Base-by-base conservation (phyloP, 2,888 invertebrate species). In the Nomada goodeniana region DNA sequence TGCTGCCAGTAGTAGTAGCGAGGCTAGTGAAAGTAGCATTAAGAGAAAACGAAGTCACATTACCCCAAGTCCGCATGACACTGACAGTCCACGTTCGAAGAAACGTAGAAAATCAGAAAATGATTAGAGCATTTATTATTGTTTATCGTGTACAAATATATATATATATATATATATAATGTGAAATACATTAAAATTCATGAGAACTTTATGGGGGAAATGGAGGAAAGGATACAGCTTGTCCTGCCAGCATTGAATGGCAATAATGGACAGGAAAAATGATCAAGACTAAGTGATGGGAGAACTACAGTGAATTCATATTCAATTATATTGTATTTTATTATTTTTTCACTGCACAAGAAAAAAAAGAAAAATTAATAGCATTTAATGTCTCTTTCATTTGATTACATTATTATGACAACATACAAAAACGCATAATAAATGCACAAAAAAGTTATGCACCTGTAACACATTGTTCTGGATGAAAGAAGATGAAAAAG, bases 41-140 rank as follows among this genome's bases (percentile, higher is more conserved):
- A 93, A 93, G 76, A 89, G 92, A 72, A 93, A 93, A 89, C 88
- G 93, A 78, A 92, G 92, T 86, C 92, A 92, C 64, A 90, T 93
- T 50, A 92, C 92, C 60, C 92, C 92, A 9, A 93, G 91, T 86
- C 92, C 92, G 18, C 92, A 91, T 57, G 93, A 93, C 71, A 91
- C 89, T 5, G 93, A 93, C 4, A 93, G 88, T 84, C 88, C 91
- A 7, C 90, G 93, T 13, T 89, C 90, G 11, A 93, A 93, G 72
- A 93, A 93, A 80, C 89, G 92, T 47, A 91, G 93, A 89, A 93
- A 93, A 89, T 91, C 92, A 5, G 93, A 93, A 68, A 93, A 93
- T 78, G 93, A 93, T 82, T 92, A 89, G 76, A 23, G 2, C 23
- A 50, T 63, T 55, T 52, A 47, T 1, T 60, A n/a, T 15, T 29